Conservation (phyloP, 2,797 vertebrate species). For the Avahi laniger region DNA sequence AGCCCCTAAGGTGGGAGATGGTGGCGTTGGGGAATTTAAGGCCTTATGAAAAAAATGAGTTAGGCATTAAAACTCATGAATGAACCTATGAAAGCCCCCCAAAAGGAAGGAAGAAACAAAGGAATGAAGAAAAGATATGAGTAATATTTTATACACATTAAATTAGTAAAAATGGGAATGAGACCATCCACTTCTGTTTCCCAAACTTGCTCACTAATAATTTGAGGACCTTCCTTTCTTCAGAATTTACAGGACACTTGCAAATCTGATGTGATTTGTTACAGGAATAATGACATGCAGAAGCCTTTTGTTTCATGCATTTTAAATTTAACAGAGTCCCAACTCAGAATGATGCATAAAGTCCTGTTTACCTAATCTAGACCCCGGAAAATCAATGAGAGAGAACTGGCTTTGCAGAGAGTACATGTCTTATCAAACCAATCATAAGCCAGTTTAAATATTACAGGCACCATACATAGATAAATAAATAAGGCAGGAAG, state of each 20-base stretch:
- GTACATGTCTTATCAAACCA: neutral
- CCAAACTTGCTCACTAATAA: neutral
- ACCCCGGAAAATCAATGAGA: neutral
- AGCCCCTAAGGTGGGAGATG: neutral
- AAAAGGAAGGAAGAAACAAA: neutral
- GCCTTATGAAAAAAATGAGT: neutral
- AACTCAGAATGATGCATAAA: neutral
- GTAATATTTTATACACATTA: neutral
- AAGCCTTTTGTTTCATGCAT: neutral
- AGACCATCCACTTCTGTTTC: neutral
- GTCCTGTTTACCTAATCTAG: neutral
- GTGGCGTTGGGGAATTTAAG: neutral
- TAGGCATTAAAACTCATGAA: neutral
- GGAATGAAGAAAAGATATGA: neutral
- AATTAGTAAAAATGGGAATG: neutral
- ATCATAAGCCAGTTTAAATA: no score
- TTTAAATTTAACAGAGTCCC: neutral
- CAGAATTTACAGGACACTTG: neutral
- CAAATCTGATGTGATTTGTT: neutral
- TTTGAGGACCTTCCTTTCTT: neutral
- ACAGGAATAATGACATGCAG: neutral
- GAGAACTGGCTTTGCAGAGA: neutral
- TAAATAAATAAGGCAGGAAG: neutral
- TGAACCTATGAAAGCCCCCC: neutral
- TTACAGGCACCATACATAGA: neutral